Conservation (phyloP, 2,888 invertebrate genomes). For the Flabesymbios commensalis region DNA sequence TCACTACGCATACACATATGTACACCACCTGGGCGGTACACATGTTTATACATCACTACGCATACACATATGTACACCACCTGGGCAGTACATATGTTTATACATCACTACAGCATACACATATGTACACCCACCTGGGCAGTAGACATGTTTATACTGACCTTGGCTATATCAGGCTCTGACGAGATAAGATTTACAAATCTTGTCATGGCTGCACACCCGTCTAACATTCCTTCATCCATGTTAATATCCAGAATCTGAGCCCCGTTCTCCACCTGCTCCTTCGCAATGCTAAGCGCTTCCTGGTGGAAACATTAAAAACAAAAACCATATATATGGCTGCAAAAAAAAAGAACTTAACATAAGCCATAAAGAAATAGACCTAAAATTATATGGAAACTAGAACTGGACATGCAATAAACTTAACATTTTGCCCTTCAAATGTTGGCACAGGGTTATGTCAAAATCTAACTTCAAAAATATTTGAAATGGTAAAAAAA, state of each 20-base stretch:
- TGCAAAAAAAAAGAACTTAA: not conserved
- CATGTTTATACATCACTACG: too few species aligned
- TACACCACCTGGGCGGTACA: too few species aligned
- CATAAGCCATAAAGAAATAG: not conserved
- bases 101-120: too few species aligned
- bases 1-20: too few species aligned
- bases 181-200: slow-evolving; percentile 66
- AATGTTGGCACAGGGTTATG: not conserved
- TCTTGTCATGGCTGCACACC: slow-evolving; percentile 64
- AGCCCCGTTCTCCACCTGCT: slow-evolving; percentile 68
- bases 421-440: not conserved
- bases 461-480: not conserved
- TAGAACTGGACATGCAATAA: not conserved
- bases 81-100: too few species aligned
- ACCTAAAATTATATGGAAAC: not conserved
- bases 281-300: slow-evolving; percentile 65
- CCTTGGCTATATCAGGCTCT: slow-evolving; percentile 67
- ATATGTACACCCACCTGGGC: too few species aligned
- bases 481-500: not conserved
- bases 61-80: too few species aligned
- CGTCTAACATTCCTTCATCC: slow-evolving; percentile 69
- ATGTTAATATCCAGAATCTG: slow-evolving; percentile 68
- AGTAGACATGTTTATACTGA: too few species aligned
- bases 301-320: too few species aligned
- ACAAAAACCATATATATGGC: not conserved